Evolutionary conservation across 1,140 invertebrate species (phyloP).

Genomic region (Paraescarpia echinospica): DNA sequence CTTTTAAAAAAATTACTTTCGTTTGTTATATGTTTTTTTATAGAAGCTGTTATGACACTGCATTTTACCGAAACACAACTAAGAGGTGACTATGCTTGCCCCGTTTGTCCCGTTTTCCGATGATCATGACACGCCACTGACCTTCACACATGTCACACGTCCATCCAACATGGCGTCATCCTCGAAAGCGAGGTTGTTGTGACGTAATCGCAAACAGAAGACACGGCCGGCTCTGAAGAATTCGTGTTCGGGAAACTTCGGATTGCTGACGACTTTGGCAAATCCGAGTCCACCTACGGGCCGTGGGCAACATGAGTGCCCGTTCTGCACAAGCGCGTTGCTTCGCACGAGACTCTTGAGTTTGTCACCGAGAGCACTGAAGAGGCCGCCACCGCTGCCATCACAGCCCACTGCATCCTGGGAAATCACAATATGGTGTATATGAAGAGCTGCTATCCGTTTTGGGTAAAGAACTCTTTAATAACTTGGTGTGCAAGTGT

Average conservation of each 20-base stretch:
- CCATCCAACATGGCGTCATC: constrained; percentile 21
- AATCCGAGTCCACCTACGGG: constrained; percentile 20
- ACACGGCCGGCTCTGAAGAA: constrained; percentile 21
- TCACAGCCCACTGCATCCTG: not conserved
- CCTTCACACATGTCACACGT: constrained; percentile 17
- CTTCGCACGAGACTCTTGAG: not conserved
- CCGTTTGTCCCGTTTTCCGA: too few relatives aligned
- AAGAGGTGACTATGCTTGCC: not conserved
- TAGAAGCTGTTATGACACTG: too few relatives aligned
- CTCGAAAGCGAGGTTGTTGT: constrained; percentile 22
- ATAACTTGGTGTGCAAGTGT: not conserved
- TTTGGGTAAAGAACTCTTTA: not conserved
- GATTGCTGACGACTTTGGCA: constrained; percentile 18
- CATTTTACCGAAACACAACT: not conserved
- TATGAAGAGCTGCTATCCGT: not conserved
- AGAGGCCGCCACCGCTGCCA: not conserved
- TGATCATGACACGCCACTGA: not conserved
- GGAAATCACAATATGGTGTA: not conserved
- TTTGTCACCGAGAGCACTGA: not conserved
- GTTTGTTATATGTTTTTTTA: too few relatives aligned
- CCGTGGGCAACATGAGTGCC: not conserved
- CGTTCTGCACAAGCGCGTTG: constrained; percentile 6
- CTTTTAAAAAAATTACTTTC: too few relatives aligned
- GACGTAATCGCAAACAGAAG: constrained; percentile 16
- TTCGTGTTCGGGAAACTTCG: constrained; percentile 14